Conservation (phyloP, 2,113 vertebrate species). For the Melanerpes formicivorus region DNA sequence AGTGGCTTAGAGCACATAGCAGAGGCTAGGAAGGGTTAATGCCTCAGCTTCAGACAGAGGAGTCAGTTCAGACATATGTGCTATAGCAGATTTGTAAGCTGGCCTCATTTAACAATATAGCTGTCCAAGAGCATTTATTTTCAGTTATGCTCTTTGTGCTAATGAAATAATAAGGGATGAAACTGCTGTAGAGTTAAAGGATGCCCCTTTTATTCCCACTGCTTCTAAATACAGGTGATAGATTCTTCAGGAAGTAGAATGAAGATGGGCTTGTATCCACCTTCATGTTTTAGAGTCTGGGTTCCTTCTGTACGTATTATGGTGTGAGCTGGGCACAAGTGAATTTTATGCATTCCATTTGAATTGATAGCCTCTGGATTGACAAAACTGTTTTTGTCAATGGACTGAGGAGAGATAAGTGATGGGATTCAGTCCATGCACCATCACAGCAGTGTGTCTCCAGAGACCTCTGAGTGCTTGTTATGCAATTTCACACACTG, state of each 20-base stretch:
- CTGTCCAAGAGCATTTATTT: constrained; percentile 25
- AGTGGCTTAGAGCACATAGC: neutral
- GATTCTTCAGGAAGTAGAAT: neutral
- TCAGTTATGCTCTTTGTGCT: constrained; percentile 16
- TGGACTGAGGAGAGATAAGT: neutral
- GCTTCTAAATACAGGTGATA: neutral
- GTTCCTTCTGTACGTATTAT: neutral
- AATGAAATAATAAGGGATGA: constrained; percentile 19
- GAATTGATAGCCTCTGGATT: neutral
- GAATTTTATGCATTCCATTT: neutral
- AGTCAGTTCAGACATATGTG: neutral
- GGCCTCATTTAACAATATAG: neutral
- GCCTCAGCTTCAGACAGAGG: neutral
- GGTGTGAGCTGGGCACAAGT: neutral
- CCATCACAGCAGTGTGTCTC: neutral
- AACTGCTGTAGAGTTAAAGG: constrained; percentile 9
- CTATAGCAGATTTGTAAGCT: neutral
- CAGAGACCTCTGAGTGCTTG: neutral
- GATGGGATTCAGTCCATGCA: neutral
- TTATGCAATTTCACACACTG: neutral
- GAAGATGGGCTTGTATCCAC: neutral
- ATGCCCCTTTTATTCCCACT: neutral
- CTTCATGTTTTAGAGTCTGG: neutral
- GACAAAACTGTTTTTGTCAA: neutral
- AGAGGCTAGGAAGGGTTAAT: neutral